Evolutionary conservation across 2,113 vertebrate species (phyloP).

Genomic region (Tetrax tetrax): DNA sequence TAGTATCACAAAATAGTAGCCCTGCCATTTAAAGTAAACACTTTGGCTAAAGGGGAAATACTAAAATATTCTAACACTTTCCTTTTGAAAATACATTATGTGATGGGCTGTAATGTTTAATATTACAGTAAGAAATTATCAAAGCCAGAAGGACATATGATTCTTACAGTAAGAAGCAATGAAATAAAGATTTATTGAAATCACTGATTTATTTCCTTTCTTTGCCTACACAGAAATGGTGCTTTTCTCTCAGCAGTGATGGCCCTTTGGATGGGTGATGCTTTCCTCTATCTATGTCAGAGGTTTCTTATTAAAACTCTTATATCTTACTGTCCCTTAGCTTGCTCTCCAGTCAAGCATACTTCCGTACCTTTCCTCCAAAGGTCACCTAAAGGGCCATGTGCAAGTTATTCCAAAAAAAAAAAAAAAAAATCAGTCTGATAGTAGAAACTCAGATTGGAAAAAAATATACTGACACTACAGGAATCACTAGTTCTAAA

Average conservation of each 20-base stretch:
- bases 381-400: not conserved
- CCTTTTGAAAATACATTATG: not conserved
- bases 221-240: not conserved
- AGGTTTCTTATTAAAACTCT: not conserved
- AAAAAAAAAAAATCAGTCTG: not conserved
- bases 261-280: fast-evolving
- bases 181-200: not conserved
- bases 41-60: not conserved
- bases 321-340: not conserved
- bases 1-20: not conserved
- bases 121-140: not conserved
- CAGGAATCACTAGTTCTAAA: not conserved
- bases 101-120: not conserved
- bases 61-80: not conserved
- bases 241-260: not conserved
- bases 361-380: not conserved
- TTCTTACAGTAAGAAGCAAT: not conserved
- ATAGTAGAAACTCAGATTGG: not conserved
- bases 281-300: not conserved
- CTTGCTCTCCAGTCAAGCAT: not conserved
- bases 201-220: not conserved
- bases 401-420: not conserved
- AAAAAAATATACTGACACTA: not conserved
- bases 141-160: not conserved
- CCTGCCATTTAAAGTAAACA: not conserved